Evolutionary conservation across 2,113 vertebrate species (phyloP).

Genomic region (Steatornis caripensis): DNA sequence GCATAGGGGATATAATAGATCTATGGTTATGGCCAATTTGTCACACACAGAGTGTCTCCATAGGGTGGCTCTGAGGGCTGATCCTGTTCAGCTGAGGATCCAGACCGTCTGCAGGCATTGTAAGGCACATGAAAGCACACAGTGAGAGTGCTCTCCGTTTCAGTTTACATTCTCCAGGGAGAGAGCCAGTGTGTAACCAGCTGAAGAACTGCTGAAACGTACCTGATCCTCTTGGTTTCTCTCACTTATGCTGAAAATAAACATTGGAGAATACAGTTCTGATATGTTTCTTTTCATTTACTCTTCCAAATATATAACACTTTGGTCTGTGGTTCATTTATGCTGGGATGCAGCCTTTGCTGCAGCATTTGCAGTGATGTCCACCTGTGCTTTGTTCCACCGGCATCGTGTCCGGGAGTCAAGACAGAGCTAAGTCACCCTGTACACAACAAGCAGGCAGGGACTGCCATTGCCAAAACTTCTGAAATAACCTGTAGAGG

Average conservation of each 20-base stretch:
- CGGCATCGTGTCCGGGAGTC: background rate
- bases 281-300: background rate
- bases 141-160: background rate
- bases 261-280: background rate
- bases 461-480: background rate
- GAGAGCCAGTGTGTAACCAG: background rate
- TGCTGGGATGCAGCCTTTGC: background rate
- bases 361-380: background rate
- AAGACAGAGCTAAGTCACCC: background rate
- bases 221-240: background rate
- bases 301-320: background rate
- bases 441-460: background rate
- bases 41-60: background rate
- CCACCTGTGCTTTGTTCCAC: background rate
- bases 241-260: background rate
- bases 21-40: background rate
- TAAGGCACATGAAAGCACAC: background rate
- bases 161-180: background rate
- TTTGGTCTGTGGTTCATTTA: background rate
- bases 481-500: background rate
- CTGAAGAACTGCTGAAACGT: background rate
- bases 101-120: background rate
- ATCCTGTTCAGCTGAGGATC: background rate
- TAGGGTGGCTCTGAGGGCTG: background rate
- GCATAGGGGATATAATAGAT: background rate